Conservation (phyloP, 2,113 vertebrate species). For the Antechinus flavipes region DNA sequence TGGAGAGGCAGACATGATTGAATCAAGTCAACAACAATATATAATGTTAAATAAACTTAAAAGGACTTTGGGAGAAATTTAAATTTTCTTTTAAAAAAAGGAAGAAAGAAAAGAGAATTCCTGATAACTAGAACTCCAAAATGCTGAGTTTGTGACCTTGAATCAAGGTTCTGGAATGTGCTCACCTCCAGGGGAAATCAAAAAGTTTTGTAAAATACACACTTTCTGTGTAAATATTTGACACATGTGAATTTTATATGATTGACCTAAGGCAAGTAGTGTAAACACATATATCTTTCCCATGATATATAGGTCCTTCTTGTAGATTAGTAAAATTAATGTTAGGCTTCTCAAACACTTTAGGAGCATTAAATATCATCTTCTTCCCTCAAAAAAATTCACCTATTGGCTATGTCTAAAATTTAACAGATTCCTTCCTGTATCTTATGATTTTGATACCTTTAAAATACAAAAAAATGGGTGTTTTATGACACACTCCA, state of each 20-base stretch:
- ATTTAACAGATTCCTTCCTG: slow-evolving; percentile 37
- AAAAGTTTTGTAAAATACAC: slow-evolving; percentile 48
- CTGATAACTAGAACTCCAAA: slow-evolving; percentile 44
- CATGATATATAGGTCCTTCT: slow-evolving; percentile 33
- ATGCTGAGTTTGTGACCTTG: slow-evolving; percentile 42
- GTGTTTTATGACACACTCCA: slow-evolving; percentile 28
- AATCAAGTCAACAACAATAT: background rate
- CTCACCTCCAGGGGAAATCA: slow-evolving; percentile 51
- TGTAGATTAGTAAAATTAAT: slow-evolving; percentile 12
- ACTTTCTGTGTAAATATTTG: slow-evolving; percentile 58
- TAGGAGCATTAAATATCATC: slow-evolving; percentile 21
- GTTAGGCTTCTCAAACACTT: background rate
- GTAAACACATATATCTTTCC: slow-evolving; percentile 49
- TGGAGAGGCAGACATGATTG: background rate
- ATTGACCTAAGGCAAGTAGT: slow-evolving; percentile 28
- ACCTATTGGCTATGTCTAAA: slow-evolving; percentile 31
- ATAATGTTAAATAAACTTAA: background rate
- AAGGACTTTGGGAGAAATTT: slow-evolving; percentile 9
- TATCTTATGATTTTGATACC: slow-evolving; percentile 41
- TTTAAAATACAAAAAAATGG: slow-evolving; percentile 51
- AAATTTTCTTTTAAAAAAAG: slow-evolving; percentile 31
- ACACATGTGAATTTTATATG: slow-evolving; percentile 61
- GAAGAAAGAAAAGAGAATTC: slow-evolving; percentile 12
- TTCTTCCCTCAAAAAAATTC: background rate
- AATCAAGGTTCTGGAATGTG: slow-evolving; percentile 44